phyloP scores from a whole-genome alignment of 2,113 vertebrate species.

The Mustela nigripes region DNA sequence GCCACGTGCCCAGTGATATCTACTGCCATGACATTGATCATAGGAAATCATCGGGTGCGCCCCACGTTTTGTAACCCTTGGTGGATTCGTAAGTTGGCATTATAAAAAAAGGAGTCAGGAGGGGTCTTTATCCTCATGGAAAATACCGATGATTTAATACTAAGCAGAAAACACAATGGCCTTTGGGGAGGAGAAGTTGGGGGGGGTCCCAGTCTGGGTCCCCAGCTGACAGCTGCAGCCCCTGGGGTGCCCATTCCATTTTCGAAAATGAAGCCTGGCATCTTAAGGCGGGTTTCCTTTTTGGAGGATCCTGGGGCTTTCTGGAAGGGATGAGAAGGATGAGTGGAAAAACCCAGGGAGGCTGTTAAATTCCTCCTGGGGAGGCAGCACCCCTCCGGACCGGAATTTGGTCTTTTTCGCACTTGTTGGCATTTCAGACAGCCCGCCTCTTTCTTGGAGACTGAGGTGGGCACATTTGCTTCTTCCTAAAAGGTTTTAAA shows the following conservation, averaged over 20 bases:
- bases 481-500: conserved; percentile 37
- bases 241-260: neutral
- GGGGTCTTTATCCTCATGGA: neutral
- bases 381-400: neutral
- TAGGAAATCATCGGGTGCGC: fast-evolving
- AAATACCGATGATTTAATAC: neutral
- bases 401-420: neutral
- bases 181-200: neutral
- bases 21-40: fast-evolving
- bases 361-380: neutral
- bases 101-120: neutral
- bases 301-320: neutral
- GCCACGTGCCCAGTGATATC: fast-evolving
- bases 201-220: fast-evolving
- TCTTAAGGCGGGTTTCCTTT: neutral
- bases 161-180: neutral
- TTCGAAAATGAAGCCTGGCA: neutral
- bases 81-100: neutral
- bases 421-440: neutral
- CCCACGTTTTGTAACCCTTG: neutral
- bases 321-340: neutral
- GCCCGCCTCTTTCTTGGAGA: neutral
- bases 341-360: neutral
- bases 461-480: conserved; percentile 37
- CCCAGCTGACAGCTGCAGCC: neutral